Percentiles rank a stretch among this genome's conserved stretches.
Evolutionary conservation across 2,797 vertebrate species (phyloP).

Genomic region (Arremon brunneinucha): DNA sequence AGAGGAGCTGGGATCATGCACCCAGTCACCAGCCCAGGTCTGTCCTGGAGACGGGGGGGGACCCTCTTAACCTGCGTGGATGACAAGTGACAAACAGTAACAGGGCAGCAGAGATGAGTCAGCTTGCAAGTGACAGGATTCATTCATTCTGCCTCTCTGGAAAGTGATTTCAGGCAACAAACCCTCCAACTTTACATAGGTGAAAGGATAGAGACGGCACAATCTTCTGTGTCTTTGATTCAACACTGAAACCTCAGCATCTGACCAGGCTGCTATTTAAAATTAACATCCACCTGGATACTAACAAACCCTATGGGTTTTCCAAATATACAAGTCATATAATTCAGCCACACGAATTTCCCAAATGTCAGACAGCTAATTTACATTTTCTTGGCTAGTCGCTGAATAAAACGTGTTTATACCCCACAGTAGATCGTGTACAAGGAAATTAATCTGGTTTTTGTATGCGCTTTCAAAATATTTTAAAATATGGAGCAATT

Average conservation of each 20-base stretch:
- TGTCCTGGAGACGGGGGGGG: accelerated
- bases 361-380: slow-evolving; percentile 43
- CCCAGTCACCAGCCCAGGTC: background rate
- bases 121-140: background rate
- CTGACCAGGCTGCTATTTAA: background rate
- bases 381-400: slow-evolving; percentile 48
- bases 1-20: background rate
- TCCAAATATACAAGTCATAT: slow-evolving; percentile 25
- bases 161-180: background rate
- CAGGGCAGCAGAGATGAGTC: background rate
- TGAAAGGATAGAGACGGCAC: background rate
- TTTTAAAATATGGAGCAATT: slow-evolving; percentile 63
- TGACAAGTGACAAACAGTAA: background rate
- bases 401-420: slow-evolving; percentile 50
- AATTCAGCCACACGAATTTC: slow-evolving; percentile 38
- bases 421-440: slow-evolving; percentile 18
- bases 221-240: background rate
- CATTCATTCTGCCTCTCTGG: background rate
- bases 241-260: background rate
- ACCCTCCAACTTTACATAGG: background rate
- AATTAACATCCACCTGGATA: slow-evolving; percentile 26
- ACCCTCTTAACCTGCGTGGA: background rate
- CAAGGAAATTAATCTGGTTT: slow-evolving; percentile 54
- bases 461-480: slow-evolving; percentile 50
- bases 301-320: background rate